Base-by-base conservation (phyloP, 2,113 vertebrate species). In the Ondatra zibethicus region DNA sequence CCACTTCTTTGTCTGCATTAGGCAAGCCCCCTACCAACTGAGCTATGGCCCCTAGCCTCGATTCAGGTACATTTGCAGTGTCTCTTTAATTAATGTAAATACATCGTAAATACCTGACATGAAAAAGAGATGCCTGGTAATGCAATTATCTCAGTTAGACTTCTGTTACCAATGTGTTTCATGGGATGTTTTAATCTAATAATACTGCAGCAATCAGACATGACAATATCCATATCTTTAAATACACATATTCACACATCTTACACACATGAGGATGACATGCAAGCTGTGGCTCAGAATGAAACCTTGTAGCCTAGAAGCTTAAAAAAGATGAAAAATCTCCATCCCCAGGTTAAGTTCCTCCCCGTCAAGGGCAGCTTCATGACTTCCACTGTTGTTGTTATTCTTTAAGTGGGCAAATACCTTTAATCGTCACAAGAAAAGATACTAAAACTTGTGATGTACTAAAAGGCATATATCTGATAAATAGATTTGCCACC, bases 371-470 rank as follows among this genome's bases (percentile, higher is more conserved):
- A 42, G n/a, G 42, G 73, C 27, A 89, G 42, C 4, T 33, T 92
- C 42, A 55, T 27, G 33, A 33, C 86, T 95, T 89, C 50, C 6
- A 5, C 16, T 29, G 1, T 29, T 73, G 19, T 52, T 27, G 1
- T 81, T 90, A 72, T 39, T 91, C 10, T 93, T 73, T 47, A 73
- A 12, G 8, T 25, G 9, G 68, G 5, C 50, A 88, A 50, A 47
- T 27, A 58, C 87, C 47, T 21, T 85, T 90, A 84, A 50, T 25
- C 47, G 66, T 65, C 82, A 68, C 11, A 84, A 92, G 47, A 94
- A 93, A n/a, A 97, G 88, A 94, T 58, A 78, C 21, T 42, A 70
- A 84, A 55, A 93, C 13, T 84, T 77, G 33, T 19, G n/a, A 93
- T 14, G 70, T 45, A 21, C 58, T 88, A 70, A 95, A 96, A 93